These are phyloP conservation scores for Steatocranus sp. DNA, from an alignment of 2,797 vertebrate species.

Conservation along the genomic window DNA sequence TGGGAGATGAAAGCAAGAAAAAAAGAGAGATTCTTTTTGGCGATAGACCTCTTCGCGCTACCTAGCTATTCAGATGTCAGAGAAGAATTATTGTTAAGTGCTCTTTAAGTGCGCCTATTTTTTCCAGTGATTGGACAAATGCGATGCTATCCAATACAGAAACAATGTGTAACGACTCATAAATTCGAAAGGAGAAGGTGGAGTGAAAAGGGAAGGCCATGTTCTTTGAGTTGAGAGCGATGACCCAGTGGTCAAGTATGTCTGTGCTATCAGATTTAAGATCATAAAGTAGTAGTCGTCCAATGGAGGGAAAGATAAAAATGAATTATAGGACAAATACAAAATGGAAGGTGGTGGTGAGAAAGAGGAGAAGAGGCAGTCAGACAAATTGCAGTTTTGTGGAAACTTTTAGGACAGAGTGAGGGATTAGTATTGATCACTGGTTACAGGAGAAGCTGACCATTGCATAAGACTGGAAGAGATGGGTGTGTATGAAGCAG, in stretches of 20 bases:
- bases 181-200: slow-evolving; percentile 15
- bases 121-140: slow-evolving; percentile 29
- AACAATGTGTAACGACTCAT: slow-evolving; percentile 4
- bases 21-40: background rate
- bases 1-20: background rate
- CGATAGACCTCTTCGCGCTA: background rate
- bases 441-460: background rate
- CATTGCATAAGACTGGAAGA: background rate
- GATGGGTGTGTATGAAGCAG: background rate
- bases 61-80: slow-evolving; percentile 9
- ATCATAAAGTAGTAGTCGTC: background rate
- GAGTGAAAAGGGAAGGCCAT: background rate
- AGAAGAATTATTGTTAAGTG: slow-evolving; percentile 28
- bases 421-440: background rate
- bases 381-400: background rate
- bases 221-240: slow-evolving; percentile 2
- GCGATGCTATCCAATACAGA: slow-evolving; percentile 12
- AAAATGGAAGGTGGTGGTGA: background rate
- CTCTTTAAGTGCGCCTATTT: slow-evolving; percentile 23
- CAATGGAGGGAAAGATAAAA: background rate
- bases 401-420: background rate
- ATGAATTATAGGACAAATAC: background rate
- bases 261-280: background rate
- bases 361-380: background rate
- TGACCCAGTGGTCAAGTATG: background rate